These are phyloP conservation scores for Galeruca laticollis DNA, from an alignment of 2,888 invertebrate genomes.

Conservation along the genomic window DNA sequence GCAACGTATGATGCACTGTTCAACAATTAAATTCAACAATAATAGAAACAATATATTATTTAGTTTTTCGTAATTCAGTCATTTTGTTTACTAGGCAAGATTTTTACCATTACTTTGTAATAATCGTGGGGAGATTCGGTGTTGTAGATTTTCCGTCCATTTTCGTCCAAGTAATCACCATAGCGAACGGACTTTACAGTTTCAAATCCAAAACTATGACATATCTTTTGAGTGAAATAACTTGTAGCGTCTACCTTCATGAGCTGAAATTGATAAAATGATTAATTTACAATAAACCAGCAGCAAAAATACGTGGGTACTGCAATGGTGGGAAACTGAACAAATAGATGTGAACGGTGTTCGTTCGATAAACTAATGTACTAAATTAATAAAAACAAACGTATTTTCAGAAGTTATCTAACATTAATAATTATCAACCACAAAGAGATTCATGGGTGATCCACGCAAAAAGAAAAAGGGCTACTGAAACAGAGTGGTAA, in stretches of 20 bases:
- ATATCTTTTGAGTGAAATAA: conserved; percentile 81
- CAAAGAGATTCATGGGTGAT: too few relatives aligned
- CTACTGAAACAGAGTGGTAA: too few relatives aligned
- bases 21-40: not conserved
- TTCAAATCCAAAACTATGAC: conserved; percentile 76
- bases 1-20: not conserved
- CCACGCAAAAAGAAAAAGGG: too few relatives aligned
- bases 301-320: not conserved
- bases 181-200: conserved; percentile 76
- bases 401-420: too few relatives aligned
- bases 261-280: conserved; percentile 69
- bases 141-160: conserved; percentile 73
- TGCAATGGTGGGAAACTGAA: too few relatives aligned
- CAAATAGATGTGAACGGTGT: not conserved
- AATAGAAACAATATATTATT: conserved; percentile 8
- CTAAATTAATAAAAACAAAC: too few relatives aligned
- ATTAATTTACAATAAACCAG: not conserved
- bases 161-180: conserved; percentile 75
- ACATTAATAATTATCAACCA: too few relatives aligned
- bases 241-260: conserved; percentile 88
- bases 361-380: too few relatives aligned
- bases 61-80: conserved; percentile 37
- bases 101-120: conserved; percentile 74
- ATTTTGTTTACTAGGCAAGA: conserved; percentile 39
- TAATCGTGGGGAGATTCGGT: conserved; percentile 78